Conservation (phyloP, 2,113 vertebrate species). For the Egretta garzetta region DNA sequence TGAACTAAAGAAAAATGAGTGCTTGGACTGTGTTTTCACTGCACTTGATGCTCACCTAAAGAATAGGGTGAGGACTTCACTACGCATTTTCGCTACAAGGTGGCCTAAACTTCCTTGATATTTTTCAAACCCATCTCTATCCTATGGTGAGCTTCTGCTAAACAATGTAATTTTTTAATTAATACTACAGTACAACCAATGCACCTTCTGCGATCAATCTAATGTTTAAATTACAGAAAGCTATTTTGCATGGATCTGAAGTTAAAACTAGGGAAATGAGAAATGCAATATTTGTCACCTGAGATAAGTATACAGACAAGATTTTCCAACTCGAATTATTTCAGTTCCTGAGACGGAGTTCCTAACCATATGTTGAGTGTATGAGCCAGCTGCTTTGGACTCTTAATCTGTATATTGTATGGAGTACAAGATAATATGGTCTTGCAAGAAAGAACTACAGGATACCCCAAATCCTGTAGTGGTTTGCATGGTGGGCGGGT, state of each 20-base stretch:
- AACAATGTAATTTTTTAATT: not conserved
- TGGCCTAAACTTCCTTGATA: not conserved
- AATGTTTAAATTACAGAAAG: not conserved
- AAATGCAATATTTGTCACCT: not conserved
- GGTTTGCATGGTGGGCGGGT: not conserved
- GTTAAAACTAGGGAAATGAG: not conserved
- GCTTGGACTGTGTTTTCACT: not conserved
- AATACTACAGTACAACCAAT: not conserved
- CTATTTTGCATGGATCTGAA: not conserved
- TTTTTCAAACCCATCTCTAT: accelerated
- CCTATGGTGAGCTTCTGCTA: not conserved
- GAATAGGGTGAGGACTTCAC: not conserved
- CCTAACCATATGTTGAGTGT: not conserved
- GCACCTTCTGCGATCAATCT: not conserved
- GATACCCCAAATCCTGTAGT: not conserved
- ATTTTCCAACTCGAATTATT: not conserved
- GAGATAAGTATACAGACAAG: not conserved
- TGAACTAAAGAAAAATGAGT: not conserved
- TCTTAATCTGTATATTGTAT: not conserved
- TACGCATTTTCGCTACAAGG: not conserved
- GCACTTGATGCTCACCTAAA: not conserved
- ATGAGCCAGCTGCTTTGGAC: not conserved
- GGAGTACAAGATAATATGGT: not conserved
- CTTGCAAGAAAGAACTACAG: not conserved
- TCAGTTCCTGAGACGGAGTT: not conserved